Base-by-base conservation (phyloP, 2,888 invertebrate species). In the Nemapogon koenigi region DNA sequence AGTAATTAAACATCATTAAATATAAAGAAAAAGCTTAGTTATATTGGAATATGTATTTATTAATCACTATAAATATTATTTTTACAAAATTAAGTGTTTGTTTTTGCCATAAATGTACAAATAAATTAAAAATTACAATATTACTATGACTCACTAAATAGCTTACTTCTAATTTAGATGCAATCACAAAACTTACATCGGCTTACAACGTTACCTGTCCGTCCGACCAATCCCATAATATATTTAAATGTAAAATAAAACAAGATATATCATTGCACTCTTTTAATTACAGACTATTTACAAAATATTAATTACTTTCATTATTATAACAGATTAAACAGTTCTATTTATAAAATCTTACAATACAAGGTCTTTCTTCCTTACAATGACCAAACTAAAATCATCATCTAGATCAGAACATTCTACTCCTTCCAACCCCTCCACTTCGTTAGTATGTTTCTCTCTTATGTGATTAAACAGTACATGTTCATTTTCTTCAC, bases 401-500 rank as follows among this genome's bases (percentile, higher is more conserved):
- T 38, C 27, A 14, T 37, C 39, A 31, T 31, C 19, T 17, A 25
- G 16, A 6, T 35, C 27, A 11, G 18, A 16, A 1, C 10, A 13
- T 28, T 16, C 16, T n/a, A 38, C 32, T 16, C 28, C 33, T 25
- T 42, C 35, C 3, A 35, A 39, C 10, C 35, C 30, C 15, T 41
- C 13, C 6, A 37, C 30, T 27, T 37, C 33, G 8, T 38, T 33
- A 11, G 41, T 39, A 31, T 43, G 43, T 7, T 17, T 35, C 1
- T 41, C 37, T 16, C 39, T 43, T 13, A 43, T 41, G 27, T 43
- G 43, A 6, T 36, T 22, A 15, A 43, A 43, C 0, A 43, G 36
- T 11, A 16, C 3, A 8, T 28, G 16, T 17, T 43, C 40, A n/a
- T 37, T 37, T 8, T 28, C 37, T 2, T 11, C n/a, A 26, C 39